A percentile compares a stretch with the other conserved stretches of the same genome.
Evolutionary conservation across 1,140 invertebrate genomes (phyloP).

Genomic region (Dendrolimus punctatus): DNA sequence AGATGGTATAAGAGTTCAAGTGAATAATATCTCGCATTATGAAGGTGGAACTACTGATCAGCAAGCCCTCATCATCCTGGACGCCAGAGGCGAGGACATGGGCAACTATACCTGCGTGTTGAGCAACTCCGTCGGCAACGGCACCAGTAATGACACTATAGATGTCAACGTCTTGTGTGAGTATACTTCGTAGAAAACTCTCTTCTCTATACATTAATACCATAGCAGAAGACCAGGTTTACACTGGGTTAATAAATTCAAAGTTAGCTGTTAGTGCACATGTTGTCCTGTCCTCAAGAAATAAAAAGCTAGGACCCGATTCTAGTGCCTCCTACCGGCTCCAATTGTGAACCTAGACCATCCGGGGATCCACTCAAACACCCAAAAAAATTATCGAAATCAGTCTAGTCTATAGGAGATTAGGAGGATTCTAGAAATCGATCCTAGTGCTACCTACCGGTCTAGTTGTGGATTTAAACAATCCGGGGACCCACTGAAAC

Average conservation of each 20-base stretch:
- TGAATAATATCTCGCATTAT: conserved; percentile 77
- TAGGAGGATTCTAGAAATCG: too few species aligned
- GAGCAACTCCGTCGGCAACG: conserved; percentile 82
- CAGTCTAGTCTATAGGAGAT: too few species aligned
- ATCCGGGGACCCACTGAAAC: too few species aligned
- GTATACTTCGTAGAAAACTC: background rate
- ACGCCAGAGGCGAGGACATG: conserved; percentile 82
- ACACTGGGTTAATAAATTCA: background rate
- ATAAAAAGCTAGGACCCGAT: too few species aligned
- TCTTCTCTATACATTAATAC: too few species aligned
- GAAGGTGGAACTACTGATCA: conserved; percentile 82
- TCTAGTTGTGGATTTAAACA: too few species aligned
- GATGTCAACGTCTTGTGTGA: conserved; percentile 84
- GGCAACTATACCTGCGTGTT: conserved; percentile 87
- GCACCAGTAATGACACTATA: conserved; percentile 79
- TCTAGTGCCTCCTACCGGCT: too few species aligned
- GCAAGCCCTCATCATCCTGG: conserved; percentile 82
- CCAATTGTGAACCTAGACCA: too few species aligned
- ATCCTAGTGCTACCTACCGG: too few species aligned
- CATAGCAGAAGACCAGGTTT: background rate
- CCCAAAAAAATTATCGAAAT: too few species aligned
- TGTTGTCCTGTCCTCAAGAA: background rate
- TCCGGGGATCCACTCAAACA: too few species aligned
- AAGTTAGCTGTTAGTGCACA: background rate
- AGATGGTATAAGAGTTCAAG: conserved; percentile 77